Percentiles rank a stretch among this genome's conserved stretches.
Evolutionary conservation across 2,888 invertebrate genomes (phyloP).

Genomic region (Drosophila picticornis): DNA sequence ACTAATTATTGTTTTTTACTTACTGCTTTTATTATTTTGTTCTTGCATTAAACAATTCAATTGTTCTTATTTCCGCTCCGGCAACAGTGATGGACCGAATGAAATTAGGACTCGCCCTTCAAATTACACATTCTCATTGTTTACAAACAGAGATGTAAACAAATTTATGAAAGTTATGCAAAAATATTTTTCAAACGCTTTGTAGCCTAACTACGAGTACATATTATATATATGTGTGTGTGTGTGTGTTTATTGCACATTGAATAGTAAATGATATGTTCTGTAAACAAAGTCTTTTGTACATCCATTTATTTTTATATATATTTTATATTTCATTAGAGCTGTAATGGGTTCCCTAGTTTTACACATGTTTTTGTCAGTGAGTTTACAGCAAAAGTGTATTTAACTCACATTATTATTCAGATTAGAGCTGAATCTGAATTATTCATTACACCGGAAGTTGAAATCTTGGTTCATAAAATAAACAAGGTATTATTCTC

Average conservation of each 20-base stretch:
- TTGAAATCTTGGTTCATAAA: background rate
- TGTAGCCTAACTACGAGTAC: conserved; percentile 4
- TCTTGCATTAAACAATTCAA: background rate
- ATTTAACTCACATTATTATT: too few relatives aligned
- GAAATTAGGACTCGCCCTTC: conserved; percentile 51
- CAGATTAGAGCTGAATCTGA: background rate
- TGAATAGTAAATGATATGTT: conserved; percentile 30
- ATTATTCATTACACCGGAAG: background rate
- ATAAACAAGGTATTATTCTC: background rate
- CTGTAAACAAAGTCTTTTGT: conserved; percentile 32
- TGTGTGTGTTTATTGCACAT: conserved; percentile 7
- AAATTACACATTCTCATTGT: conserved; percentile 34
- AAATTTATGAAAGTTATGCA: conserved; percentile 28
- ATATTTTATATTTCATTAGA: conserved; percentile 10
- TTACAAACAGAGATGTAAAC: conserved; percentile 44
- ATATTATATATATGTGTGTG: background rate
- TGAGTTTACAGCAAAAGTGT: background rate
- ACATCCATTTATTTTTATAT: background rate
- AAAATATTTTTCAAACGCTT: conserved; percentile 29
- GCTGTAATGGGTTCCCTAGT: too few relatives aligned
- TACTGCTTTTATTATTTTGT: background rate
- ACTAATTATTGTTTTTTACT: background rate
- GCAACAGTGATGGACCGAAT: conserved; percentile 12
- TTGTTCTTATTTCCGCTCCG: conserved; percentile 6
- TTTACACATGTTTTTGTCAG: too few relatives aligned